Percentiles rank a stretch among this genome's conserved stretches.
phyloP scores from a whole-genome alignment of 2,888 invertebrate species.

The Leucophenga maculata region DNA sequence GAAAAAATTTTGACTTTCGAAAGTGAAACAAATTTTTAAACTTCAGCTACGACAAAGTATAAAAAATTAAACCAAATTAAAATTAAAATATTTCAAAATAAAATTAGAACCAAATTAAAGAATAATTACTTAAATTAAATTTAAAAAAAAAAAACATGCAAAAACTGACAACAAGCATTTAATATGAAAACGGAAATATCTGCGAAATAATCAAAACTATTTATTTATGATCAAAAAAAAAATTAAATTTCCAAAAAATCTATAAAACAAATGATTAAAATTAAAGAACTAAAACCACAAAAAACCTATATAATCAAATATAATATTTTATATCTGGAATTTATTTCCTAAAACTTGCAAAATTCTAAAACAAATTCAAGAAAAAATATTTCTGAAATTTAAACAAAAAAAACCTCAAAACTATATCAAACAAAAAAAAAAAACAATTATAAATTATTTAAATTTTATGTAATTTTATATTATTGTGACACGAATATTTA shows the following conservation, averaged over 20 bases:
- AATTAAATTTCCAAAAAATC: no score
- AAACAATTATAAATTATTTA: slow-evolving; percentile 8
- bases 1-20: no score
- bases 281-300: slow-evolving; percentile 22
- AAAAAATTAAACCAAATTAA: no score
- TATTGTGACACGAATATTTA: not conserved
- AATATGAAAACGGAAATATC: slow-evolving; percentile 8
- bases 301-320: not conserved
- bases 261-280: not conserved
- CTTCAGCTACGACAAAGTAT: no score
- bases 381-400: not conserved
- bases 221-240: no score
- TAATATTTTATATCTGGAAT: not conserved
- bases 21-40: no score
- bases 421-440: slow-evolving; percentile 6
- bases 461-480: slow-evolving; percentile 16
- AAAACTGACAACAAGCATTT: slow-evolving; percentile 9
- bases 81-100: no score
- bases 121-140: no score
- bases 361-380: not conserved
- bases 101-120: no score
- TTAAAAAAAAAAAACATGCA: no score
- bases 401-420: not conserved
- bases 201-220: no score
- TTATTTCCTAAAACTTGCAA: not conserved